These are phyloP conservation scores for Eupeodes corollae DNA, from an alignment of 1,140 invertebrate species.

Conservation along the genomic window DNA sequence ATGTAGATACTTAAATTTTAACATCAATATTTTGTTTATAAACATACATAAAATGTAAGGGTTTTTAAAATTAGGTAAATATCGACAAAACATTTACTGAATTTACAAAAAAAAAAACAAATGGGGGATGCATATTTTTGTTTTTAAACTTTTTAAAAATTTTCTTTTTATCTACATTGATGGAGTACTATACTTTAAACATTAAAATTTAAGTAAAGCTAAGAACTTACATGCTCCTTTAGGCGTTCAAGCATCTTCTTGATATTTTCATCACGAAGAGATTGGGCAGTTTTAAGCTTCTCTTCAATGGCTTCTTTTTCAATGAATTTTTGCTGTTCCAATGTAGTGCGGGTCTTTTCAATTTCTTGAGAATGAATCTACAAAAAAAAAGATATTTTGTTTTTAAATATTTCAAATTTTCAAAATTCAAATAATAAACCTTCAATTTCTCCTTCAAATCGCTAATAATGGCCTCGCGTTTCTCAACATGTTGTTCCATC, in stretches of 20 bases:
- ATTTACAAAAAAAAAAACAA: too few relatives aligned
- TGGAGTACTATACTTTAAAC: too few relatives aligned
- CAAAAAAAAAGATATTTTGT: background rate
- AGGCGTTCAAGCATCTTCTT: slow-evolving; percentile 79
- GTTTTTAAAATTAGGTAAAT: too few relatives aligned
- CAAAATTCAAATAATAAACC: slow-evolving; percentile 47
- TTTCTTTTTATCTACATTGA: too few relatives aligned
- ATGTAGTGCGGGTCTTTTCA: slow-evolving; percentile 65
- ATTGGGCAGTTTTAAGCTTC: slow-evolving; percentile 69
- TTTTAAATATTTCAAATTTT: background rate
- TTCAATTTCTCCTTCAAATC: slow-evolving; percentile 78
- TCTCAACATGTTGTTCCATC: slow-evolving; percentile 78
- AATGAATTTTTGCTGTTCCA: slow-evolving; percentile 74
- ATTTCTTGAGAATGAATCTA: slow-evolving; percentile 64
- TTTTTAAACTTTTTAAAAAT: too few relatives aligned
- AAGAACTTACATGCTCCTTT: slow-evolving; percentile 72
- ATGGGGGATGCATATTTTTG: too few relatives aligned
- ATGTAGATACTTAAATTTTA: too few relatives aligned
- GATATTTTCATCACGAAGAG: slow-evolving; percentile 74
- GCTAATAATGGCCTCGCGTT: slow-evolving; percentile 76
- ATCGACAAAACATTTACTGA: too few relatives aligned
- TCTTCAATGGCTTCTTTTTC: slow-evolving; percentile 71
- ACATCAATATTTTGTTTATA: too few relatives aligned
- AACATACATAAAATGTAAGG: too few relatives aligned
- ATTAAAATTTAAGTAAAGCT: too few relatives aligned